Base-by-base conservation (phyloP, 2,797 vertebrate genomes). In the Betta splendens region DNA sequence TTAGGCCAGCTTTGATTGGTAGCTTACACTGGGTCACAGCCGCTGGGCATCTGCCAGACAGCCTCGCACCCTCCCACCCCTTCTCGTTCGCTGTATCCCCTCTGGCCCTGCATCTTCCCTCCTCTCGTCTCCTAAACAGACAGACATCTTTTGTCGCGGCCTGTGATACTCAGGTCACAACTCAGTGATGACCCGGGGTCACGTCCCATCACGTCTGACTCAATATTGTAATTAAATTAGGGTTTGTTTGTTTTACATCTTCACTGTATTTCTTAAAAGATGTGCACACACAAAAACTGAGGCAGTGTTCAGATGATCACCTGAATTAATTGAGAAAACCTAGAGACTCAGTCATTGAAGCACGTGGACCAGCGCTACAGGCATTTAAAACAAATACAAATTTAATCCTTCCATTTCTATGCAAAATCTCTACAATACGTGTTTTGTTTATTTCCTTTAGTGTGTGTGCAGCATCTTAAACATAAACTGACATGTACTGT, bases 1-100 rank as follows among this genome's bases (percentile, higher is more conserved):
- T 89, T 86, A 85, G 85, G 81, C 79, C 80, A 85, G 84, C 83
- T 91, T 90, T 89, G 85, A 89, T 85, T 89, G 81, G 84, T 81
- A 75, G 87, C 84, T 90, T 89, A 87, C 87, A 90, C 73, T 63
- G 65, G 89, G 90, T 90, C 86, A 91, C 77, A 83, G 85, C 75
- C 84, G 75, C 75, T 89, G 88, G 87, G 81, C 76, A 81, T 71
- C 79, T 84, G 85, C 80, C 87, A 89, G 81, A 79, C 71, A 80
- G 38, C 64, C 79, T 72, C 70, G 5, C 62, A 60, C 65, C 63
- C 78, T 8, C 76, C 69, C 59, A 53, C 45, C 64, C 60, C 64
- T 50, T 26, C 51, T 46, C 31, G 7, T 60, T 37, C 47, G 28
- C 29, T 15, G 8, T 37, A 57, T 66, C 50, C 50, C 26, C 46